phyloP scores from a whole-genome alignment of 1,140 invertebrate species.

The Drosophila athabasca region DNA sequence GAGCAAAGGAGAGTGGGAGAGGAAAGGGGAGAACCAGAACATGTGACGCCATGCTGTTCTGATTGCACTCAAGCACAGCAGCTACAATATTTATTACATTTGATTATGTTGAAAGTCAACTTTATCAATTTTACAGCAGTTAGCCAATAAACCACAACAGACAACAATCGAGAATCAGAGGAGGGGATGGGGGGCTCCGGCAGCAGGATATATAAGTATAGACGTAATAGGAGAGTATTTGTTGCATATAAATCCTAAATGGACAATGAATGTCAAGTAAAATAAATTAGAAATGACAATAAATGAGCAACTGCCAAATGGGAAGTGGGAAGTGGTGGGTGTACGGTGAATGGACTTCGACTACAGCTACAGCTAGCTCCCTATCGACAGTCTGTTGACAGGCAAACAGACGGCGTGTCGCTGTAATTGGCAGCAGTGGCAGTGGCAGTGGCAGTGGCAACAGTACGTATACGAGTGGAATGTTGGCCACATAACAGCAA shows the following conservation, averaged over 20 bases:
- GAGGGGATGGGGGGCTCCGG: conserved; percentile 10
- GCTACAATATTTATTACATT: conserved; percentile 82
- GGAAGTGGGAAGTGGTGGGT: conserved; percentile 1
- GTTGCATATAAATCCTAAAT: conserved; percentile 79
- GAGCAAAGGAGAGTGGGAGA: neutral
- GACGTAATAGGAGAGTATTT: conserved; percentile 26
- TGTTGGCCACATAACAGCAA: conserved; percentile 6
- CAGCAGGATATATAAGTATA: conserved; percentile 15
- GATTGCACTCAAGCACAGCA: conserved; percentile 78
- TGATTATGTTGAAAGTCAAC: conserved; percentile 81
- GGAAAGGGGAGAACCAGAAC: conserved; percentile 15
- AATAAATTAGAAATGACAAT: conserved; percentile 81
- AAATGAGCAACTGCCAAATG: conserved; percentile 74
- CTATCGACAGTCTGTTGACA: conserved; percentile 53
- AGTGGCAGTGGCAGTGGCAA: conserved; percentile 11
- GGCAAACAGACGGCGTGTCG: conserved; percentile 57
- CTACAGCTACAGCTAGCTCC: neutral
- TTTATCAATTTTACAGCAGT: conserved; percentile 82
- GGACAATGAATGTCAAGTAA: conserved; percentile 79
- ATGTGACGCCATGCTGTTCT: conserved; percentile 68
- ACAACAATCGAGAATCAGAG: conserved; percentile 38
- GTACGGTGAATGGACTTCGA: conserved; percentile 21
- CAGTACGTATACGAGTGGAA: conserved; percentile 7
- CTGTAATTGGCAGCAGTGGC: conserved; percentile 62
- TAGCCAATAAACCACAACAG: conserved; percentile 77